phyloP scores from a whole-genome alignment of 2,888 invertebrate species.

The Drosophila yooni region DNA sequence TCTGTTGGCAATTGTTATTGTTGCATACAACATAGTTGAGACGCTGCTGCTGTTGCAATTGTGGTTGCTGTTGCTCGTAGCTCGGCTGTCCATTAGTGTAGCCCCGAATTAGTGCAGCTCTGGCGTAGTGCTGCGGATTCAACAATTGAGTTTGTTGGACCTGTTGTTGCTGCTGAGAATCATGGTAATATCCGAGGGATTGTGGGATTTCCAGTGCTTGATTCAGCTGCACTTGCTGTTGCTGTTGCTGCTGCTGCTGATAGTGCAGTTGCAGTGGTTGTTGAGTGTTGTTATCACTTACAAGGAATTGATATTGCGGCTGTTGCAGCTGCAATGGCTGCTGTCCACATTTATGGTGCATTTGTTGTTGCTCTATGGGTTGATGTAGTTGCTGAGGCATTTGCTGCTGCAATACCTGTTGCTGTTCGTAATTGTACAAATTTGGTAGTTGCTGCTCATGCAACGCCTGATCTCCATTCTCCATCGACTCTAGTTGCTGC shows the following conservation, averaged over 20 bases:
- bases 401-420: background rate
- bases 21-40: no score
- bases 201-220: background rate
- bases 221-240: background rate
- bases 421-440: background rate
- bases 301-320: background rate
- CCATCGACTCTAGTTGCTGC: background rate
- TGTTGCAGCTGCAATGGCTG: background rate
- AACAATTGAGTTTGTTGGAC: background rate
- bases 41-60: no score
- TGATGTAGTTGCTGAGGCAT: background rate
- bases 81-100: no score
- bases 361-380: background rate
- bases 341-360: background rate
- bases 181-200: no score
- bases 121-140: no score
- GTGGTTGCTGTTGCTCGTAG: no score
- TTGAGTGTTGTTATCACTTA: background rate
- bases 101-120: no score
- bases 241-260: background rate
- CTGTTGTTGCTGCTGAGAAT: background rate
- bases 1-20: no score
- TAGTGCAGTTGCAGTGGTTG: background rate
- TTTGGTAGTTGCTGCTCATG: background rate
- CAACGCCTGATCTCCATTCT: background rate